These are phyloP conservation scores for Morphnarchus princeps DNA, from an alignment of 2,113 vertebrate species.

Conservation along the genomic window DNA sequence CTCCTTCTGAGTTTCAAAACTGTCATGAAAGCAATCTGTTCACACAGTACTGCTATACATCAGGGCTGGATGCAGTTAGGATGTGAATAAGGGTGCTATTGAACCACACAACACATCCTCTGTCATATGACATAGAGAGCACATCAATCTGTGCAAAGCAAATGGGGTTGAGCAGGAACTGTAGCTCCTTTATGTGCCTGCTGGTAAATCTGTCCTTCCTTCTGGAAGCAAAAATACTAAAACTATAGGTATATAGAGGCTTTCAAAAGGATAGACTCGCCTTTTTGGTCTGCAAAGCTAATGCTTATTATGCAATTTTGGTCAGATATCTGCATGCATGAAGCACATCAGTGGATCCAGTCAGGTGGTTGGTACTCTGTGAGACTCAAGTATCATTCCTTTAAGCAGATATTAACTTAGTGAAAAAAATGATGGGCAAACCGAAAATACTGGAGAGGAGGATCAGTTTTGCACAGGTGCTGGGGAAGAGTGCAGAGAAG, in stretches of 20 bases:
- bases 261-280: not conserved
- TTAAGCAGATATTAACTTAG: not conserved
- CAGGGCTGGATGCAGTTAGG: not conserved
- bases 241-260: not conserved
- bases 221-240: not conserved
- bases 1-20: slow-evolving; percentile 25
- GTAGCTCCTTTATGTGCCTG: not conserved
- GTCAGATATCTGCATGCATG: not conserved
- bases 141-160: not conserved
- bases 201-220: not conserved
- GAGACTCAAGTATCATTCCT: not conserved
- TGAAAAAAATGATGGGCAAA: not conserved
- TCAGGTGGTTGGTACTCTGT: not conserved
- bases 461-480: not conserved
- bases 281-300: not conserved
- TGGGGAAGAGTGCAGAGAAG: not conserved
- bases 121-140: not conserved
- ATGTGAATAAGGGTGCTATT: slow-evolving; percentile 23
- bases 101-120: not conserved
- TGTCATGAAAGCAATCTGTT: slow-evolving; percentile 42
- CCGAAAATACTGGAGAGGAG: not conserved
- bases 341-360: not conserved
- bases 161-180: not conserved
- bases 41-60: not conserved
- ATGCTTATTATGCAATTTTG: not conserved